Evolutionary conservation across 1,140 invertebrate species (phyloP), one percentile per base, ranked within the genome.

Genomic region (Drosophila sechellia): DNA sequence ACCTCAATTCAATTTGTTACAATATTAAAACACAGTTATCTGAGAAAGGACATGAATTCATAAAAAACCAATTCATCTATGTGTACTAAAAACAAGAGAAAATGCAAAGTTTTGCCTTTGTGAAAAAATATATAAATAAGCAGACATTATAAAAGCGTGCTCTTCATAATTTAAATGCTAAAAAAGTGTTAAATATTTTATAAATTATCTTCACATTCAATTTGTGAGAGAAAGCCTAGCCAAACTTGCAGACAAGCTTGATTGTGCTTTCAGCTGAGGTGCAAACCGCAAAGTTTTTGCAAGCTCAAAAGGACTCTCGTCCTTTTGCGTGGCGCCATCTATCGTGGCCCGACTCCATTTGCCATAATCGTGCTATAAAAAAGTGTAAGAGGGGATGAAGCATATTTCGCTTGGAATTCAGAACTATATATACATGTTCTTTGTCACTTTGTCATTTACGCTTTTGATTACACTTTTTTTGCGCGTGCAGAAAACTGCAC

Each of bases 351-450:
- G 2, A 8, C 8, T 4, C 6, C 11, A 13, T 5, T 37, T 70
- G 59, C 79, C 48, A 83, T 83, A 83, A 83, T 54, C n/a, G 1
- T 73, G 59, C 80, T n/a, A 83, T 83, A 78, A 83, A 77, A 34
- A 4, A 10, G 1, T 25, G 52, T 37, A 42, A 34, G 43, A 6
- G 1, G 34, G 52, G 22, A 31, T 37, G 58, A 15, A n/a, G 34
- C 40, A 17, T 11, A 22, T 52, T 52, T 52, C 3, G 17, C 37
- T 17, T 4, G n/a, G 10, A 49, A 40, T 35, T 64, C n/a, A 0
- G 10, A 63, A 50, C 63, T 25, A 25, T 35, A 15, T 58, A 46
- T 25, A 15, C 43, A 46, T 53, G 48, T 34, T 11, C 31, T 64
- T n/a, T 25, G 15, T 3, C 49, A 45, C 40, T 43, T 60, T 52